Percentiles rank a stretch among this genome's conserved stretches.
Conservation (phyloP, 2,113 vertebrate genomes). For the Callithrix jacchus region DNA sequence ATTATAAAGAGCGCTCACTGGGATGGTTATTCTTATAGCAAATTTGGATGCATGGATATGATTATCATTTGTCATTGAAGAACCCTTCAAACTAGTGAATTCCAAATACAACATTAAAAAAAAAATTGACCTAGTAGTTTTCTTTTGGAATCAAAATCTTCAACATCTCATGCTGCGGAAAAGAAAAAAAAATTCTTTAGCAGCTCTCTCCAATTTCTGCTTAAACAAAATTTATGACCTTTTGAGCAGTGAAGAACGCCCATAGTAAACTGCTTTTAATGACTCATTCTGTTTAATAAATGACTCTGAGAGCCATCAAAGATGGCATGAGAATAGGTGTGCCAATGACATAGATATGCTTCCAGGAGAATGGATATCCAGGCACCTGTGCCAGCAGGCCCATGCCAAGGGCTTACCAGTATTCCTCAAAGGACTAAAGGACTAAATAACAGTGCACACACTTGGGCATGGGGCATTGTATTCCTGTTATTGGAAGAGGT, state of each 20-base stretch:
- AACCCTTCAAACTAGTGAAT: background rate
- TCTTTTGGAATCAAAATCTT: background rate
- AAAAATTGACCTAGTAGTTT: background rate
- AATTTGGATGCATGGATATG: background rate
- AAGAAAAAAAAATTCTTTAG: background rate
- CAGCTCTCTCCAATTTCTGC: background rate
- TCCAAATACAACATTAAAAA: background rate
- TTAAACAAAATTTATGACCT: background rate
- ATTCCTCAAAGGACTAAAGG: background rate
- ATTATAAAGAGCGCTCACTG: background rate
- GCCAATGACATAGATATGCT: background rate
- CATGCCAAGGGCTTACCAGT: background rate
- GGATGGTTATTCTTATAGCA: background rate
- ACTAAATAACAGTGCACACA: background rate
- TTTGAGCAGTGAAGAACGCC: background rate
- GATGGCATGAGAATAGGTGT: background rate
- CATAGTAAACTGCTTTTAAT: background rate
- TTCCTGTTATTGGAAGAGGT: background rate
- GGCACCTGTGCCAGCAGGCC: background rate
- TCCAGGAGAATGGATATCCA: background rate
- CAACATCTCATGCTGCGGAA: background rate
- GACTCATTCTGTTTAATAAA: background rate
- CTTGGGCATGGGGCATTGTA: background rate
- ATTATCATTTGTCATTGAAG: background rate
- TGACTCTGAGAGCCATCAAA: background rate